Base-by-base conservation (phyloP, 2,888 invertebrate species). In the Lasioglossum malachurum region DNA sequence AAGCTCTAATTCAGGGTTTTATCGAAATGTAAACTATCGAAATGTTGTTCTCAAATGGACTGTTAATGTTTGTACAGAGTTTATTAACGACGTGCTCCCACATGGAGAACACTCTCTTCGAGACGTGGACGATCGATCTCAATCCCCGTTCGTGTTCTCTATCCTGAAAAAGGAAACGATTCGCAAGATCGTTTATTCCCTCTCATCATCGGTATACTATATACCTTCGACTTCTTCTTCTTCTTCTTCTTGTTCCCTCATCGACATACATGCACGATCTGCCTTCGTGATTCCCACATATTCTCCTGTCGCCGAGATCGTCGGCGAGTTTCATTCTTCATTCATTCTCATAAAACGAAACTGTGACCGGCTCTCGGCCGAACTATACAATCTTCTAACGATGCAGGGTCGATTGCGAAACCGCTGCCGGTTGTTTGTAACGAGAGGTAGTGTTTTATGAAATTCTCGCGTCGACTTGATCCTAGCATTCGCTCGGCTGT, bases 11-110 rank as follows among this genome's bases (percentile, higher is more conserved):
- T 74, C 76, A 57, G 84, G 38, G 83, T 81, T 79, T 82, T 78
- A 80, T 80, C 82, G 71, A 80, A 49, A 78, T 84, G 87, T 87
- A 88, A 89, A 85, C 80, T 41, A 41, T 41, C 41, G 41, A 44
- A 86, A 89, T 91, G 93, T 94, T 93, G 92, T 93, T 86, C 93
- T 90, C 90, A 90, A 69, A 92, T 91, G 92, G 90, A 93, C 93
- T 94, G 94, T 94, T 94, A 92, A 94, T 92, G 92, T 94, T 94
- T 94, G 92, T 94, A 94, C 93, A 94, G 93, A 94, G 94, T 94
- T 94, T 94, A 94, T 94, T 92, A 92, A 92, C 91, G 76, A 88
- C 89, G 89, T 90, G 90, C 85, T 83, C 81, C 35, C 79, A 87
- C 67, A 80, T 69, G 84, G 87, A 88, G 81, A 84, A 83, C 78